phyloP scores from a whole-genome alignment of 2,113 vertebrate species.

The Phylloscopus whistleri region DNA sequence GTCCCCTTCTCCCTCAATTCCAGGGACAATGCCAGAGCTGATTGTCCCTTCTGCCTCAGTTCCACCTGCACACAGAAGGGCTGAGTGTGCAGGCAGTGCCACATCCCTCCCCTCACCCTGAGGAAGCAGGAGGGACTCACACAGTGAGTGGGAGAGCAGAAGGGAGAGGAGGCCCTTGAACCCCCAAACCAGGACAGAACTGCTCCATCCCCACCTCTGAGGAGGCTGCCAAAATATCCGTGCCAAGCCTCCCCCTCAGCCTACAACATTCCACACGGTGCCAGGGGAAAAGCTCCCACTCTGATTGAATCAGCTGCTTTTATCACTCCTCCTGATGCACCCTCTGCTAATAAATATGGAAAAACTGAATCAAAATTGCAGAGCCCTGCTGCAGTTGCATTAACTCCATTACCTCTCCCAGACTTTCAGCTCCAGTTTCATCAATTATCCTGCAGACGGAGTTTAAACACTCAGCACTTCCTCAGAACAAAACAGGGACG shows the following conservation, averaged over 20 bases:
- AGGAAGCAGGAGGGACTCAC: too few relatives aligned
- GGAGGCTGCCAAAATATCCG: not conserved
- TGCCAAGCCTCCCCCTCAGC: not conserved
- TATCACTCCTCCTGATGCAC: not conserved
- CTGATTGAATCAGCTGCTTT: not conserved
- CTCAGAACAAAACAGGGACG: not conserved
- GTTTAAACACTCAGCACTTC: constrained; percentile 11
- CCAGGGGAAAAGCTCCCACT: not conserved
- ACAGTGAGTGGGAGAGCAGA: too few relatives aligned
- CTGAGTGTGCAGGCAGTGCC: not conserved
- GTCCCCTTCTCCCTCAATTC: too few relatives aligned
- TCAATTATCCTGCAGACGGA: not conserved
- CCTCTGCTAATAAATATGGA: not conserved
- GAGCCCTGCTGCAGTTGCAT: not conserved
- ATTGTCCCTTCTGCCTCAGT: accelerated
- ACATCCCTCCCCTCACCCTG: too few relatives aligned
- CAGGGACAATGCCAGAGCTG: not conserved
- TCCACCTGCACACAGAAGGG: not conserved
- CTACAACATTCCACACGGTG: not conserved
- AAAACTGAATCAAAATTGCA: not conserved
- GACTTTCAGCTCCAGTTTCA: not conserved
- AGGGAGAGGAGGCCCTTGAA: not conserved
- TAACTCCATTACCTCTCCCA: not conserved
- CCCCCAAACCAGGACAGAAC: not conserved
- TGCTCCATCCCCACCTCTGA: not conserved